Conservation (phyloP, 2,797 vertebrate species). For the Cercopithecus diana region DNA sequence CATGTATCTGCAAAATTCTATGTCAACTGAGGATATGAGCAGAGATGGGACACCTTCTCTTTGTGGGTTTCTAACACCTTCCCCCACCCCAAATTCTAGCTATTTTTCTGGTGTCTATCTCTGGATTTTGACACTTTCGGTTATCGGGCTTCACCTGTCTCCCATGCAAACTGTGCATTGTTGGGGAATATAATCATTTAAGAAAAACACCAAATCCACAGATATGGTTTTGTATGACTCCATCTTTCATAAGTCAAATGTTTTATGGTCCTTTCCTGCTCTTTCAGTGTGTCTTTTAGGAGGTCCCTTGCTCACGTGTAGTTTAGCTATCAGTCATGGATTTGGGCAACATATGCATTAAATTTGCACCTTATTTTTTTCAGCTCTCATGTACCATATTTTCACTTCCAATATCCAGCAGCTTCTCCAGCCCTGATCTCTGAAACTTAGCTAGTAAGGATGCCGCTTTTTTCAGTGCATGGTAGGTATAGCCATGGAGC, state of each 20-base stretch:
- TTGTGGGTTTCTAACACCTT: not conserved
- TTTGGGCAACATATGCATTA: not conserved
- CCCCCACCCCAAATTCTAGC: not conserved
- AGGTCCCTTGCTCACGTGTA: not conserved
- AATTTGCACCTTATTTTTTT: not conserved
- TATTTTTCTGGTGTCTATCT: not conserved
- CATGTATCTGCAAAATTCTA: not conserved
- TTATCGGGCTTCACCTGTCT: not conserved
- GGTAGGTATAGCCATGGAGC: not conserved
- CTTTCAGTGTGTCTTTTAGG: not conserved
- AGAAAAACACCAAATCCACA: not conserved
- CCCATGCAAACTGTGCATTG: not conserved
- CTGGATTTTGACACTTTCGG: not conserved
- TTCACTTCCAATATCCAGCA: not conserved
- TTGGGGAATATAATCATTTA: not conserved
- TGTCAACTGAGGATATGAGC: not conserved
- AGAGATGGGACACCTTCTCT: not conserved
- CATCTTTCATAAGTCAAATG: not conserved
- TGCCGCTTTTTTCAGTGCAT: not conserved
- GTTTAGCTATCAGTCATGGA: not conserved
- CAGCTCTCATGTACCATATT: not conserved
- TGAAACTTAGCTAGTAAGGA: not conserved
- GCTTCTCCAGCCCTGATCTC: not conserved
- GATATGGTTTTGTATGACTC: not conserved
- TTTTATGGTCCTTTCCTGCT: not conserved